phyloP scores from a whole-genome alignment of 2,888 invertebrate genomes.

The Siphonodentalium dalli region DNA sequence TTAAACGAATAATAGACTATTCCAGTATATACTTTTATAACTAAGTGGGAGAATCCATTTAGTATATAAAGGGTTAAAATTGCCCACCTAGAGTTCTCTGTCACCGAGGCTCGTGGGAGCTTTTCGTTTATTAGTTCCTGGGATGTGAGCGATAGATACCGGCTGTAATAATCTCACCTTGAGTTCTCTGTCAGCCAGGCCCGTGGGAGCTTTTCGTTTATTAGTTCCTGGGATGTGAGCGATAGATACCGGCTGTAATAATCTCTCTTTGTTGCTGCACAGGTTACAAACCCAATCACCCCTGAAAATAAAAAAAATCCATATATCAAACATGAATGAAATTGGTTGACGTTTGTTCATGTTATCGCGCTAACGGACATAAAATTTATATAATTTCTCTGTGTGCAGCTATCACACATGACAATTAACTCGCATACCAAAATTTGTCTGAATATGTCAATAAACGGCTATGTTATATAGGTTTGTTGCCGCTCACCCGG shows the following conservation, averaged over 20 bases:
- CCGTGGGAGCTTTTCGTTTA: conserved; percentile 64
- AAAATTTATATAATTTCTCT: no score
- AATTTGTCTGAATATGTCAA: no score
- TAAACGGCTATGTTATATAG: no score
- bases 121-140: conserved; percentile 62
- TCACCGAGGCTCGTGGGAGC: conserved; percentile 58
- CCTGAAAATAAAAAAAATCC: conserved; percentile 64
- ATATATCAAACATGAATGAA: no score
- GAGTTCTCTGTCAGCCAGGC: conserved; percentile 54
- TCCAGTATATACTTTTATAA: no score
- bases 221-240: conserved; percentile 36
- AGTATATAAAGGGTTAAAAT: background rate
- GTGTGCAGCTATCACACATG: no score
- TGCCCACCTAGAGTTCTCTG: conserved; percentile 53
- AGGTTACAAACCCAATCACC: conserved; percentile 90
- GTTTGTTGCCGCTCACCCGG: no score
- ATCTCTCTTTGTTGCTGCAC: conserved; percentile 79
- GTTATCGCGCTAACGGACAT: no score
- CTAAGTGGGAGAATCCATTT: no score
- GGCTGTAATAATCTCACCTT: conserved; percentile 38
- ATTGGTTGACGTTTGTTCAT: no score
- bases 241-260: conserved; percentile 36
- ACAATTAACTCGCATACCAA: no score
- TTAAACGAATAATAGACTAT: no score
- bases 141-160: conserved; percentile 3